A percentile compares a stretch with the other conserved stretches of the same genome.
Conservation (phyloP, 2,888 invertebrate genomes). For the Bugulina stolonifera region DNA sequence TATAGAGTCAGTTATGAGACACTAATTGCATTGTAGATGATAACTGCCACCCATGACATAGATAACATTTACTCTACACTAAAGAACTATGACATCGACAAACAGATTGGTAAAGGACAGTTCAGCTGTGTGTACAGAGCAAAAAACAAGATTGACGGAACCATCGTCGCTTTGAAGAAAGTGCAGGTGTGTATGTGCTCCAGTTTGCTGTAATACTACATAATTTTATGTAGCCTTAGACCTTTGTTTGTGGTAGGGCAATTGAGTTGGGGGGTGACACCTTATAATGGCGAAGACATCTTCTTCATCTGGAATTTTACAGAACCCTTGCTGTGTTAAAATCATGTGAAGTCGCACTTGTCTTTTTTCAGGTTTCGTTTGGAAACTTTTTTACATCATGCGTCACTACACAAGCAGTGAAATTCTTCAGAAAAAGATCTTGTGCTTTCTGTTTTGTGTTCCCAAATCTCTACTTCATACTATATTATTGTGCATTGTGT, state of each 20-base stretch:
- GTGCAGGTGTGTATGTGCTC: conserved; percentile 48
- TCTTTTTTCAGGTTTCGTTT: too few species aligned
- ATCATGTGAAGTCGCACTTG: too few species aligned
- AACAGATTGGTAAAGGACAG: conserved; percentile 62
- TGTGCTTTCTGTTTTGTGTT: too few species aligned
- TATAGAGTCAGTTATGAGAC: too few species aligned
- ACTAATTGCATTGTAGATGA: background rate
- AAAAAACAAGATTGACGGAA: conserved; percentile 45
- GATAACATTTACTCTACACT: conserved; percentile 44
- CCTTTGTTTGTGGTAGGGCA: conserved; percentile 57
- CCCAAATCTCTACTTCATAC: too few species aligned
- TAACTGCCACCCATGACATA: background rate
- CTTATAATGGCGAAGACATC: too few species aligned
- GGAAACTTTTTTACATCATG: too few species aligned
- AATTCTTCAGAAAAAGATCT: too few species aligned
- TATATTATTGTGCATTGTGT: too few species aligned
- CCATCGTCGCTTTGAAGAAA: conserved; percentile 58
- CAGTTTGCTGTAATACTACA: conserved; percentile 45
- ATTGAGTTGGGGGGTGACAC: conserved; percentile 55
- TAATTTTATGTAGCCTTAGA: conserved; percentile 57
- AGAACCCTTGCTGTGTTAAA: too few species aligned
- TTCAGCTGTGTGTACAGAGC: conserved; percentile 61
- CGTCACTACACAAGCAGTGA: too few species aligned
- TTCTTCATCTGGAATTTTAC: too few species aligned
- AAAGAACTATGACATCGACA: conserved; percentile 57